phyloP scores from a whole-genome alignment of 2,797 vertebrate species.

The Dryobates pubescens region DNA sequence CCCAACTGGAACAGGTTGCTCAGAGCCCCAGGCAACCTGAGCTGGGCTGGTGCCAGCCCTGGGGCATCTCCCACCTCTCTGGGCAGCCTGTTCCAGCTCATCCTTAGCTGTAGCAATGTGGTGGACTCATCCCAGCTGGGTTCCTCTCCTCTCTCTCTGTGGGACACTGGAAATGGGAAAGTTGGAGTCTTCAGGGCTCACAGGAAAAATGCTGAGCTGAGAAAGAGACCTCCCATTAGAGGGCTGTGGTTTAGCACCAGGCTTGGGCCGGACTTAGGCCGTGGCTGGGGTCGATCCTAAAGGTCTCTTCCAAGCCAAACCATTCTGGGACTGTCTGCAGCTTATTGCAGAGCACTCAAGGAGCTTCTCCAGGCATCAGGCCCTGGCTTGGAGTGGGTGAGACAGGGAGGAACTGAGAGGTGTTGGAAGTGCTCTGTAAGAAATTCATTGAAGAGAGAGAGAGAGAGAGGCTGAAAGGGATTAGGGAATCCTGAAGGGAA shows the following conservation, averaged over 20 bases:
- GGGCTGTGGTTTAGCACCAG: too few relatives aligned
- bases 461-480: neutral
- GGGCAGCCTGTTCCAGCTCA: neutral
- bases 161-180: neutral
- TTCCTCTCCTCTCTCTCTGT: neutral
- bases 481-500: neutral
- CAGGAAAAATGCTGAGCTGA: neutral
- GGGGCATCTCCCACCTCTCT: too few relatives aligned
- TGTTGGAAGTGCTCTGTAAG: neutral
- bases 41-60: too few relatives aligned
- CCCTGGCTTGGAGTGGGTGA: neutral
- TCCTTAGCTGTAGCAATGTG: fast-evolving
- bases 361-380: neutral
- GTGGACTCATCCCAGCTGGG: fast-evolving
- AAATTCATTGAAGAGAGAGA: neutral
- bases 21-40: too few relatives aligned
- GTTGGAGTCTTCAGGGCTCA: neutral
- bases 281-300: too few relatives aligned
- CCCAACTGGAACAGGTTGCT: too few relatives aligned
- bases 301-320: too few relatives aligned
- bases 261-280: too few relatives aligned
- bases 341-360: neutral
- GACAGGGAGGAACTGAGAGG: neutral
- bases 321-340: too few relatives aligned
- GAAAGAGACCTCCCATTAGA: neutral